phyloP scores from a whole-genome alignment of 2,888 invertebrate genomes.

The Drosophila putrida region DNA sequence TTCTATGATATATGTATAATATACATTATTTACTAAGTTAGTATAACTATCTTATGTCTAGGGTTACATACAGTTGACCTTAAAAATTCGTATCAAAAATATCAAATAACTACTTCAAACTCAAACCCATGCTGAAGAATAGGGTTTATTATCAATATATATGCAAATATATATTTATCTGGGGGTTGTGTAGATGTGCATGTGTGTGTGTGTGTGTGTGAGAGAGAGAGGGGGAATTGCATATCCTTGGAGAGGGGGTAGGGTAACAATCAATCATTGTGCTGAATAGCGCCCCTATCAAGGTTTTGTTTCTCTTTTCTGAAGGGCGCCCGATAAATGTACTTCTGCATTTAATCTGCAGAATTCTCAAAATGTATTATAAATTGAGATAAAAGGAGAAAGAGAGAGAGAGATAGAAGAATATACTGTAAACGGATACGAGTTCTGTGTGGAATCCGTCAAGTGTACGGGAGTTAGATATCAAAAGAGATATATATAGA shows the following conservation, averaged over 20 bases:
- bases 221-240: conserved; percentile 17
- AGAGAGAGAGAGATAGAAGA: conserved; percentile 31
- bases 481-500: not conserved
- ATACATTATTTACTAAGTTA: conserved; percentile 43
- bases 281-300: conserved; percentile 72
- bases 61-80: conserved; percentile 69
- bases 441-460: conserved; percentile 68
- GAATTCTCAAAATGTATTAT: conserved; percentile 49
- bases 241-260: conserved; percentile 23
- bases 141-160: conserved; percentile 18
- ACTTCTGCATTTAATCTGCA: conserved; percentile 37
- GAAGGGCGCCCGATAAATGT: conserved; percentile 65
- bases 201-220: conserved; percentile 18
- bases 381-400: conserved; percentile 19
- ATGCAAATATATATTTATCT: conserved; percentile 16
- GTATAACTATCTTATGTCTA: conserved; percentile 71
- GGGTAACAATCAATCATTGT: conserved; percentile 36
- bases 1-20: conserved; percentile 18
- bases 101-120: conserved; percentile 47
- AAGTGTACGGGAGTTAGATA: conserved; percentile 61
- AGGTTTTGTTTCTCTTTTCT: conserved; percentile 64
- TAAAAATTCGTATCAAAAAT: conserved; percentile 24
- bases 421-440: conserved; percentile 59
- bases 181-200: conserved; percentile 33
- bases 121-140: conserved; percentile 67